Evolutionary conservation across 2,797 vertebrate genomes (phyloP).

Genomic region (Pipistrellus nathusii): DNA sequence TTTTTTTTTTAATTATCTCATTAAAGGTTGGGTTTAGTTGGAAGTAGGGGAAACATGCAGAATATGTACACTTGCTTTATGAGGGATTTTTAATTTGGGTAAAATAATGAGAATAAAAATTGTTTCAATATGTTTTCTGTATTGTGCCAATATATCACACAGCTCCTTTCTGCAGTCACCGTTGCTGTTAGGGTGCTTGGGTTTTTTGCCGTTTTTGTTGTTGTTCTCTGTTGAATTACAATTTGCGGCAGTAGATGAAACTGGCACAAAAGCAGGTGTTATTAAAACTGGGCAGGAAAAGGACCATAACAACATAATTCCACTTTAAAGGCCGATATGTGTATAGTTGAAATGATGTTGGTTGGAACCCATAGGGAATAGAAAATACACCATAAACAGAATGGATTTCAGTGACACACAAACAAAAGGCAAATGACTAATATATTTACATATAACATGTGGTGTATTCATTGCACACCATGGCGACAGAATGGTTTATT

Average conservation of each 20-base stretch:
- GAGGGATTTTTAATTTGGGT: slow-evolving; percentile 84
- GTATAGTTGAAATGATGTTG: slow-evolving; percentile 84
- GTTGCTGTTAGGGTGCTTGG: slow-evolving; percentile 63
- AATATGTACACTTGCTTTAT: slow-evolving; percentile 83
- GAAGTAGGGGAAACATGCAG: slow-evolving; percentile 59
- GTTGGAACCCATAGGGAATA: slow-evolving; percentile 85
- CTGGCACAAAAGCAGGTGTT: slow-evolving; percentile 85
- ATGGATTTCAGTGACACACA: slow-evolving; percentile 89
- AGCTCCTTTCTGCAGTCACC: slow-evolving; percentile 81
- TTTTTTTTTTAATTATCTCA: slow-evolving; percentile 82
- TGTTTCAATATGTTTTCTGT: slow-evolving; percentile 86
- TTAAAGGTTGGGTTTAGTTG: slow-evolving; percentile 82
- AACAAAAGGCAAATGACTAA: slow-evolving; percentile 91
- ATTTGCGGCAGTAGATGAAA: slow-evolving; percentile 86
- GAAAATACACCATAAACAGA: slow-evolving; percentile 86
- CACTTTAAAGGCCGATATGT: slow-evolving; percentile 83
- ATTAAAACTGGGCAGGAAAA: slow-evolving; percentile 87
- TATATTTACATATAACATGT: slow-evolving; percentile 91
- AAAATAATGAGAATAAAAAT: slow-evolving; percentile 84
- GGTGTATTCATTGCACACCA: slow-evolving; percentile 88
- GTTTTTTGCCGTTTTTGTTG: slow-evolving; percentile 75
- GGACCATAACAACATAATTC: slow-evolving; percentile 81
- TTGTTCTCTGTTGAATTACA: slow-evolving; percentile 84
- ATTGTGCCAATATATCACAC: slow-evolving; percentile 85
- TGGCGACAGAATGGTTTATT: slow-evolving; percentile 89